Conservation (phyloP, 92 coral and sea anemone species). For the Phymanthus crucifer region DNA sequence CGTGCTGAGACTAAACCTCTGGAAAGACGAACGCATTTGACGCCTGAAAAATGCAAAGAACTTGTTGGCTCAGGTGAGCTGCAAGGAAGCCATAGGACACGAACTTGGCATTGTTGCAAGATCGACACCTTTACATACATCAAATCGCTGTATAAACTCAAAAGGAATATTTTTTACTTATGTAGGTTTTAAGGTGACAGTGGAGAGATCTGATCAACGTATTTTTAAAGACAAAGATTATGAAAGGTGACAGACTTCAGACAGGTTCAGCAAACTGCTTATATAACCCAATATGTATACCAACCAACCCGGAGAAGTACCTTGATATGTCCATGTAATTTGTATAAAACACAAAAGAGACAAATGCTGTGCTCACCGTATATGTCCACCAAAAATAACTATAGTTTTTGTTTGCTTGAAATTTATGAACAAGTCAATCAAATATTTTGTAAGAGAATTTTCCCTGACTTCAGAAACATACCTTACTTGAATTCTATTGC, state of each 20-base stretch:
- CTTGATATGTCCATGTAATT: too few species aligned
- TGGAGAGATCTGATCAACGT: slow-evolving; percentile 71
- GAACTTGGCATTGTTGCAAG: neutral
- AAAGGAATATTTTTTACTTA: neutral
- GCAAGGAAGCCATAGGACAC: neutral
- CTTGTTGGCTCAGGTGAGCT: slow-evolving; percentile 59
- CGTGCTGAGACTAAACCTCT: slow-evolving; percentile 80
- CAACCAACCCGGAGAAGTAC: too few species aligned
- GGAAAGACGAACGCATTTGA: slow-evolving; percentile 65
- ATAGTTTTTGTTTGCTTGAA: too few species aligned
- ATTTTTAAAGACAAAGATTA: slow-evolving; percentile 66
- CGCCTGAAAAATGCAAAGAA: slow-evolving; percentile 64
- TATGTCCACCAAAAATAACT: too few species aligned
- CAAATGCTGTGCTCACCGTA: too few species aligned
- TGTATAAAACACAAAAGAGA: too few species aligned
- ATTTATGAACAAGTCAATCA: too few species aligned
- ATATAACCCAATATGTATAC: too few species aligned
- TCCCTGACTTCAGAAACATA: neutral
- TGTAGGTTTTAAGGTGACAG: slow-evolving; percentile 73
- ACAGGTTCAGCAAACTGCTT: too few species aligned
- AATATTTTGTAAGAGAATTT: too few species aligned
- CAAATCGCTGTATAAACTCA: neutral
- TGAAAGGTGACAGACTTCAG: too few species aligned
- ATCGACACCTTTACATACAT: neutral
- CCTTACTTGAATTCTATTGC: neutral